Evolutionary conservation across 2,888 invertebrate species (phyloP).

Genomic region (Gortyna flavago): DNA sequence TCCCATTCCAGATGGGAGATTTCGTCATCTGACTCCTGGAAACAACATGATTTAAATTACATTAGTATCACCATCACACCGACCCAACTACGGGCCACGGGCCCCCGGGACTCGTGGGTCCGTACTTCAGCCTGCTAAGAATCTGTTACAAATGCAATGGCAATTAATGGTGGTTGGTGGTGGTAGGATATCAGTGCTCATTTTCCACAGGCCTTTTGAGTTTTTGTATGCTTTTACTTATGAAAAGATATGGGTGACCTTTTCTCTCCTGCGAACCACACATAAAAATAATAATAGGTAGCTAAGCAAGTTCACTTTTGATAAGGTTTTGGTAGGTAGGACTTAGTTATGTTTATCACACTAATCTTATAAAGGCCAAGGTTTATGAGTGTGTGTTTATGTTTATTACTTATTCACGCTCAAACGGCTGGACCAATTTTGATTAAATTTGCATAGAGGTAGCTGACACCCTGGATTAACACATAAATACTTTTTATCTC

Average conservation of each 20-base stretch:
- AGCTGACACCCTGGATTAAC: no score
- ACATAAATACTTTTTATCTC: no score
- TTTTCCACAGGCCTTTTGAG: neutral
- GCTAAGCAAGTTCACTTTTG: neutral
- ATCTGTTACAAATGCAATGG: neutral
- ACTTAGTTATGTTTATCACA: neutral
- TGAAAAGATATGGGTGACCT: neutral
- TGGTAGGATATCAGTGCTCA: neutral
- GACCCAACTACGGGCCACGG: neutral
- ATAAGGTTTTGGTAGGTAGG: neutral
- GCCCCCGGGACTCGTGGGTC: neutral
- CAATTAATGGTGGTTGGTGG: neutral
- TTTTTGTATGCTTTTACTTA: neutral
- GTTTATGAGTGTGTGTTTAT: no score
- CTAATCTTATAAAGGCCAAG: no score
- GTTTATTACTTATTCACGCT: no score
- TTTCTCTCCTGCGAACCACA: neutral
- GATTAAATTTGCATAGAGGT: no score
- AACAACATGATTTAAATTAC: slow-evolving; percentile 48
- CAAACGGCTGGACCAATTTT: no score
- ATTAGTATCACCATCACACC: neutral
- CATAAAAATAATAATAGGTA: neutral
- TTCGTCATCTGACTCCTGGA: slow-evolving; percentile 96
- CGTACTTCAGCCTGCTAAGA: neutral
- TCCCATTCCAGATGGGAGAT: slow-evolving; percentile 99